Percentiles rank a stretch among this genome's conserved stretches.
Conservation (phyloP, 2,797 vertebrate species). For the Sebastes taczanowskii region DNA sequence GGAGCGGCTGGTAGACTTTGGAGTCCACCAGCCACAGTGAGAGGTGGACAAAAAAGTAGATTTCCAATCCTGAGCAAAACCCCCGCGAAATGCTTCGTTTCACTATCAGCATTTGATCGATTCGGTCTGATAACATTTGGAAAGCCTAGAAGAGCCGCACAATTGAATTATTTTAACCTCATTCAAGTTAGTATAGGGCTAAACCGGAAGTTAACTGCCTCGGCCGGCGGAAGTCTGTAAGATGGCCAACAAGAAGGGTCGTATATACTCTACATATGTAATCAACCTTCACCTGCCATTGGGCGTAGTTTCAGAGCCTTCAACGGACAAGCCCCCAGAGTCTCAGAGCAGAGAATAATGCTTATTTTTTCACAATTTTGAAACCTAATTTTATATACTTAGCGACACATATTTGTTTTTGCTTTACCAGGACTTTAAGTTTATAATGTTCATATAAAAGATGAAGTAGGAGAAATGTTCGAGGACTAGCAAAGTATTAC, state of each 20-base stretch:
- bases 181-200: not conserved
- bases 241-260: not conserved
- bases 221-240: too few relatives aligned
- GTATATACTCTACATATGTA: too few relatives aligned
- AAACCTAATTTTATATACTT: not conserved
- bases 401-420: not conserved
- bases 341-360: not conserved
- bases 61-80: too few relatives aligned
- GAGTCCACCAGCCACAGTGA: too few relatives aligned
- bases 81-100: too few relatives aligned
- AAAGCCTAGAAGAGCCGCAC: not conserved
- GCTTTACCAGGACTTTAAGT: not conserved
- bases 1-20: too few relatives aligned
- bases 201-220: not conserved
- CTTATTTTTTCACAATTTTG: not conserved
- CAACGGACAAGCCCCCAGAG: not conserved
- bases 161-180: not conserved
- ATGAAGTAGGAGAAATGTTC: not conserved
- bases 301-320: not conserved
- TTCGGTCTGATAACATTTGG: not conserved
- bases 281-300: too few relatives aligned
- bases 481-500: not conserved
- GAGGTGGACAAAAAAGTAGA: too few relatives aligned
- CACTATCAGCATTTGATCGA: not conserved
- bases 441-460: not conserved